A percentile compares a stretch with the other conserved stretches of the same genome.
phyloP scores from a whole-genome alignment of 2,888 invertebrate species.

The Drosophila nr. medialis region DNA sequence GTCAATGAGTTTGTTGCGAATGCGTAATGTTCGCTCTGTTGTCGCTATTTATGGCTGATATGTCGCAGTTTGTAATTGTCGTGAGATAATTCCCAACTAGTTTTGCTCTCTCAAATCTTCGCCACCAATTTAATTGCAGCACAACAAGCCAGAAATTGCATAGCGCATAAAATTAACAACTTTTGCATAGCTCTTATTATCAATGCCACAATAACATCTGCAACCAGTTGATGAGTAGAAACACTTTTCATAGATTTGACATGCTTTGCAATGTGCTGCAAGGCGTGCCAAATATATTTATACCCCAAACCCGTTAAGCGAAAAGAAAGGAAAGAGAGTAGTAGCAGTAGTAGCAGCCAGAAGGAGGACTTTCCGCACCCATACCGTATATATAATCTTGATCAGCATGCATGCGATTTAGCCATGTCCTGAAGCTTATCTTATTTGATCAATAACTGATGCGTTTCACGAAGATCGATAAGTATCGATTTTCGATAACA shows the following conservation, averaged over 20 bases:
- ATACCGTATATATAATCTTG: background rate
- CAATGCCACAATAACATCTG: too few relatives aligned
- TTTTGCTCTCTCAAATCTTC: constrained; percentile 3
- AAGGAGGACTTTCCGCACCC: background rate
- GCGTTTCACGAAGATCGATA: rapidly evolving
- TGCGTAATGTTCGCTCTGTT: constrained; percentile 46
- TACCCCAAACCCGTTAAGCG: background rate
- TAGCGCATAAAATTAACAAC: background rate
- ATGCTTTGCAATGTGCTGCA: background rate
- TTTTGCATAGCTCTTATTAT: background rate
- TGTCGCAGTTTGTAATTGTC: constrained; percentile 36
- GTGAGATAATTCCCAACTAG: background rate
- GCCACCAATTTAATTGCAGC: constrained; percentile 28
- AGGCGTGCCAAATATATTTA: background rate
- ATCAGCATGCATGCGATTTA: background rate
- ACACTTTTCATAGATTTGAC: background rate
- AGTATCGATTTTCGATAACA: background rate
- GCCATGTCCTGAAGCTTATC: background rate
- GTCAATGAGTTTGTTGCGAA: constrained; percentile 19
- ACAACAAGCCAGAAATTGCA: constrained; percentile 3
- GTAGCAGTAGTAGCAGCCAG: too few relatives aligned
- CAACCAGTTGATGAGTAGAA: background rate
- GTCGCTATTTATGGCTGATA: constrained; percentile 33
- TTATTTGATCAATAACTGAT: background rate
- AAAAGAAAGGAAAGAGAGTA: background rate